Base-by-base conservation (phyloP, 2,888 invertebrate species). In the Serripes groenlandicus region DNA sequence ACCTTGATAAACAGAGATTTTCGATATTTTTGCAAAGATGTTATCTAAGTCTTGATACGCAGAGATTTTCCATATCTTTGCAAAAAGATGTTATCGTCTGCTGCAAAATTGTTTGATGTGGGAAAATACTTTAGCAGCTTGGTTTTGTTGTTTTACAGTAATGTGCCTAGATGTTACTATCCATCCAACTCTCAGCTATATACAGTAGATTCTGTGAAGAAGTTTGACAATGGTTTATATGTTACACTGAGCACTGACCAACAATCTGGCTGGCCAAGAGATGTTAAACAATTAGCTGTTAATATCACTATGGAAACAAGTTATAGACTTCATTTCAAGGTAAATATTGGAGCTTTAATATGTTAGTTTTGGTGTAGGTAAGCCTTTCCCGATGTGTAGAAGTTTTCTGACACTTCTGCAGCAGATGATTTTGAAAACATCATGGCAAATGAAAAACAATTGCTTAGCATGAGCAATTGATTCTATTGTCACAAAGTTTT, bases 301-400 rank as follows among this genome's bases (percentile, higher is more conserved):
- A 88, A 90, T 56, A 82, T 91, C 7, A 83, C 49, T 11, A 90
- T 80, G 85, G 89, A 90, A 77, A 89, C 89, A 52, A 28, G 75
- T 3, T 70, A 80, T 11, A 86, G 87, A 73, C 83, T 92, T 21
- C 85, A 87, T 58, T 79, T 92, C 1, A 92, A 91, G 89, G 92
- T 92, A 82, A 0, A 32, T 66, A 32, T 34, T 21, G 4, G 0
- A 32, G 21, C 1, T 26, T 11, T 26, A 56, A 56, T 1, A 49
- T 49, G 49, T 3, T 15, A 21, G 7, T 49, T 49, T 49, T 49
- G 18, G n/a, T n/a, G n/a, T n/a, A n/a, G n/a, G 21, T 49, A 15
- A 3, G 7, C 7, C 49, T 49, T 15, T 49, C 49, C 21, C 3
- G 2, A 2, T 49, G 49, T 49, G 18, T 5, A 5, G 15, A 7